Percentiles rank a stretch among this genome's conserved stretches.
phyloP scores from a whole-genome alignment of 2,113 vertebrate genomes.

The Oreochromis aureus region DNA sequence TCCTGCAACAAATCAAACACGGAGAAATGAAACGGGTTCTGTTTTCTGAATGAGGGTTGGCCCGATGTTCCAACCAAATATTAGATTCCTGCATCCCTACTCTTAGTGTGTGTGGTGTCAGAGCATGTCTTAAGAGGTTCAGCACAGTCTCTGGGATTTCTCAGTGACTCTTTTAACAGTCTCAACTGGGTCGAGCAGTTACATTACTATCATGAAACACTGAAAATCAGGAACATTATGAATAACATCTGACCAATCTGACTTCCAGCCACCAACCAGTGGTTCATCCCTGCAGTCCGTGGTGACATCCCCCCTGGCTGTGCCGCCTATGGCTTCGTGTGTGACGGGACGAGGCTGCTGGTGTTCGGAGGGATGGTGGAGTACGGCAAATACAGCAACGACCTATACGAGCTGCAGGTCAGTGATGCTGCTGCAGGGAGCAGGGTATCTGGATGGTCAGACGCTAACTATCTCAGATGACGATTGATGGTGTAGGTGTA shows the following conservation, averaged over 20 bases:
- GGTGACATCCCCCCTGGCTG: slow-evolving; percentile 90
- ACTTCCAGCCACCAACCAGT: slow-evolving; percentile 85
- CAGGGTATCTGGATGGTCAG: not conserved
- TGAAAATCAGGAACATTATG: not conserved
- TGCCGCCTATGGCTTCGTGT: slow-evolving; percentile 90
- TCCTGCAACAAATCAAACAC: not conserved
- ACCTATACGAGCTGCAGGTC: slow-evolving; percentile 90
- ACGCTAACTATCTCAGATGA: accelerated
- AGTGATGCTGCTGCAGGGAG: not conserved
- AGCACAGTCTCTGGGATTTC: not conserved
- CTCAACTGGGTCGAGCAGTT: not conserved
- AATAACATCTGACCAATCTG: not conserved
- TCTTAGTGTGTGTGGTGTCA: not conserved
- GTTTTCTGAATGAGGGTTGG: not conserved
- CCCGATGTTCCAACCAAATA: not conserved
- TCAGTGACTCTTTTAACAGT: not conserved
- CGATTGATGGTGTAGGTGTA: not conserved
- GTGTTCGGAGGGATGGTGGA: slow-evolving; percentile 94
- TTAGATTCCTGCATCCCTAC: not conserved
- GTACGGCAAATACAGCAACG: slow-evolving; percentile 92
- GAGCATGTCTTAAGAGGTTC: not conserved
- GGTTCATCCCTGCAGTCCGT: slow-evolving; percentile 91
- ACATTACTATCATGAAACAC: not conserved
- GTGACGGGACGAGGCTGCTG: slow-evolving; percentile 84
- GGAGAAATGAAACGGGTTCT: not conserved